Percentiles rank a stretch among this genome's conserved stretches.
These are phyloP conservation scores for Leucosticte australis DNA, from an alignment of 2,113 vertebrate species.

Conservation along the genomic window DNA sequence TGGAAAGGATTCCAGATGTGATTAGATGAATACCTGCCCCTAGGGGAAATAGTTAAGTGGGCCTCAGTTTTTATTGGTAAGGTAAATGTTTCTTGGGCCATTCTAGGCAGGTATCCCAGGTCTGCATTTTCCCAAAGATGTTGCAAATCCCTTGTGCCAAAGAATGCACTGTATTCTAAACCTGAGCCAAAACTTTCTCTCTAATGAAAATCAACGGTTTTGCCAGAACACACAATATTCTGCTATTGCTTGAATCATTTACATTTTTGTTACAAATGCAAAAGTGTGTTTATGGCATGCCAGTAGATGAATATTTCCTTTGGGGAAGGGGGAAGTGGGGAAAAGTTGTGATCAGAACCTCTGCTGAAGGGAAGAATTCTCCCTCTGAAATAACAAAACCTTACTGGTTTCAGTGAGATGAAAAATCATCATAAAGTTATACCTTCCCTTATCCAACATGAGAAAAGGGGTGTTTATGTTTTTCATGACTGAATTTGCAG, in stretches of 20 bases:
- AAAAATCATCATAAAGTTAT: not conserved
- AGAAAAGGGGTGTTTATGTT: not conserved
- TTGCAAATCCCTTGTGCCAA: not conserved
- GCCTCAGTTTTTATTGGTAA: slow-evolving; percentile 21
- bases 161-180: not conserved
- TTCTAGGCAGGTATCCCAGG: slow-evolving; percentile 11
- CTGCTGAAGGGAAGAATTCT: not conserved
- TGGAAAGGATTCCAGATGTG: slow-evolving; percentile 58
- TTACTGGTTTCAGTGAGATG: not conserved
- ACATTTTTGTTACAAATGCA: not conserved
- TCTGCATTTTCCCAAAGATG: not conserved
- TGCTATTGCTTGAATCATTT: not conserved
- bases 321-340: not conserved
- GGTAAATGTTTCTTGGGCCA: slow-evolving; percentile 16
- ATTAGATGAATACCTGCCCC: slow-evolving; percentile 58
- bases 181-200: not conserved
- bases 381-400: not conserved
- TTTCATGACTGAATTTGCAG: not conserved
- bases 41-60: slow-evolving; percentile 14
- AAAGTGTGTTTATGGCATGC: not conserved
- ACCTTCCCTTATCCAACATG: not conserved
- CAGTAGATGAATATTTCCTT: not conserved
- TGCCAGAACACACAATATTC: not conserved
- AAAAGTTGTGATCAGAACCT: not conserved
- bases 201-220: not conserved